phyloP scores from a whole-genome alignment of 2,113 vertebrate species.

The Tyto alba region DNA sequence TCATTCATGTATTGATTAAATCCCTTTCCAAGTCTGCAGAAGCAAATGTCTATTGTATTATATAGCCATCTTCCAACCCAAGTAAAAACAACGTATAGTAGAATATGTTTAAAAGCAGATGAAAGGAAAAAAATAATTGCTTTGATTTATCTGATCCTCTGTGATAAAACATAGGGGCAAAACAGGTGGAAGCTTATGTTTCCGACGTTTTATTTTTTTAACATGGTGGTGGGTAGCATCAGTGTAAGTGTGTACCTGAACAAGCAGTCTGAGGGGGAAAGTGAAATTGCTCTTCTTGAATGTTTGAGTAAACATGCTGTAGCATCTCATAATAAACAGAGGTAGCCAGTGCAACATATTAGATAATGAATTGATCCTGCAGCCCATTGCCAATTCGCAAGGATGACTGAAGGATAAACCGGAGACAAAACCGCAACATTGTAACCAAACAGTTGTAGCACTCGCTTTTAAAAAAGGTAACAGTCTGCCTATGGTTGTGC shows the following conservation, averaged over 20 bases:
- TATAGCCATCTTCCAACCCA: constrained; percentile 25
- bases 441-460: neutral
- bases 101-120: constrained; percentile 11
- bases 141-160: neutral
- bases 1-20: constrained; percentile 53
- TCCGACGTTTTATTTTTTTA: neutral
- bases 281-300: neutral
- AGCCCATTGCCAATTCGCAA: neutral
- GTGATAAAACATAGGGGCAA: neutral
- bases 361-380: constrained; percentile 14
- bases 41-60: constrained; percentile 44
- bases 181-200: neutral
- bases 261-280: neutral
- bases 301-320: neutral
- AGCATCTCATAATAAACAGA: neutral
- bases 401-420: constrained; percentile 5
- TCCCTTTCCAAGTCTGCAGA: constrained; percentile 36
- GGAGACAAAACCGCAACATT: neutral
- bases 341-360: neutral
- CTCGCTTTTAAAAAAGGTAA: neutral
- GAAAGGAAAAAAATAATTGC: neutral
- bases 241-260: neutral
- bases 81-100: neutral
- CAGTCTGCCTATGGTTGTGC: neutral
- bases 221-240: neutral